phyloP scores from a whole-genome alignment of 2,113 vertebrate species.

The Vicugna pacos region DNA sequence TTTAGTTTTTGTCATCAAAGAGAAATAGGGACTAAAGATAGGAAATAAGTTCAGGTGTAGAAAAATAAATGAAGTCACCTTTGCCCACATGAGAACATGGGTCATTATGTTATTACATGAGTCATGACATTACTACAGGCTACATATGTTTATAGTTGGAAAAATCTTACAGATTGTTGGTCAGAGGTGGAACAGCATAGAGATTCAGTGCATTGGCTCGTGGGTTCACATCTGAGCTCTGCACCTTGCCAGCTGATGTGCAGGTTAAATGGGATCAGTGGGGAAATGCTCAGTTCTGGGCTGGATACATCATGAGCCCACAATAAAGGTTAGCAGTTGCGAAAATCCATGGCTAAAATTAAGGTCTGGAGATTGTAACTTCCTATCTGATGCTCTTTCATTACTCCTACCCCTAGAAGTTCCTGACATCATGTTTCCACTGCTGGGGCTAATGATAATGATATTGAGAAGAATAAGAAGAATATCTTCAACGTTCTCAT shows the following conservation, averaged over 20 bases:
- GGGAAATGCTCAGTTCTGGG: not conserved
- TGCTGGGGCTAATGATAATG: not conserved
- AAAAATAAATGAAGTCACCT: conserved; percentile 12
- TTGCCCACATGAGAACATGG: not conserved
- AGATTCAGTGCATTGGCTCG: not conserved
- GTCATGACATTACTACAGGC: not conserved
- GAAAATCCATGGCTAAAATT: not conserved
- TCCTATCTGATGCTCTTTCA: not conserved
- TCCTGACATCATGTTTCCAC: not conserved
- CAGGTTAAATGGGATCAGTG: not conserved
- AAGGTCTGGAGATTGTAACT: not conserved
- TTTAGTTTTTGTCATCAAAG: not conserved
- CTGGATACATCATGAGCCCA: not conserved
- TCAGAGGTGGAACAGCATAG: not conserved
- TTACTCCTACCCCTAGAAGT: not conserved
- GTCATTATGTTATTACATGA: not conserved
- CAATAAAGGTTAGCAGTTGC: not conserved
- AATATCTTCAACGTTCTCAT: not conserved
- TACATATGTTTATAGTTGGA: not conserved
- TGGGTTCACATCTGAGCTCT: not conserved
- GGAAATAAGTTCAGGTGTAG: not conserved
- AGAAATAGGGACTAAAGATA: conserved; percentile 15
- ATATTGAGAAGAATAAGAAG: not conserved
- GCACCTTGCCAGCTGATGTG: not conserved
- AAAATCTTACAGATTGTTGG: not conserved